Evolutionary conservation across 1,140 invertebrate species (phyloP).

Genomic region (Drosophila triauraria): DNA sequence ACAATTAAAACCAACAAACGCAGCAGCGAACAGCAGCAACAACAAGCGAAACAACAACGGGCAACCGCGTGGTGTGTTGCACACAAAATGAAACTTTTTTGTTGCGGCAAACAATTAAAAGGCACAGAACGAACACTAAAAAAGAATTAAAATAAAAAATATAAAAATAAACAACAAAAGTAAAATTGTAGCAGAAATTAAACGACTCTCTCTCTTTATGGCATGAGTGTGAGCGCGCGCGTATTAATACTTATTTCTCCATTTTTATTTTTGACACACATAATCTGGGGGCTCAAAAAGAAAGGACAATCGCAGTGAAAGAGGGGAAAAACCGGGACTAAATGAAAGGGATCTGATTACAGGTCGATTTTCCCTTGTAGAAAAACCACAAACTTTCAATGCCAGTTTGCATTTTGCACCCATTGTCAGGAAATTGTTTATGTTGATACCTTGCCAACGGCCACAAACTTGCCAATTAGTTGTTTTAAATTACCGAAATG

Average conservation of each 20-base stretch:
- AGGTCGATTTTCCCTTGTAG: not conserved
- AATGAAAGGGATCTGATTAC: constrained; percentile 20
- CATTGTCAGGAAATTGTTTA: not conserved
- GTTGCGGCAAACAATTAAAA: constrained; percentile 79
- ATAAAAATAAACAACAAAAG: constrained; percentile 45
- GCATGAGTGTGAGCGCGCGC: constrained; percentile 5
- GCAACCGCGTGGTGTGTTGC: constrained; percentile 35
- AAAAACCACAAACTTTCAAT: constrained; percentile 27
- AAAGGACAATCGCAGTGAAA: constrained; percentile 7
- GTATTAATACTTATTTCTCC: constrained; percentile 59
- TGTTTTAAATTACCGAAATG: constrained; percentile 36
- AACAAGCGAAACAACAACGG: constrained; percentile 37
- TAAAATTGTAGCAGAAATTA: constrained; percentile 63
- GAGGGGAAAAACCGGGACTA: not conserved
- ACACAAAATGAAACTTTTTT: constrained; percentile 82
- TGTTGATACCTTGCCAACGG: constrained; percentile 8
- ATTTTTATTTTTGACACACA: constrained; percentile 56
- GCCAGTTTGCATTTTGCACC: not conserved
- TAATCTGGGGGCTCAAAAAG: constrained; percentile 19
- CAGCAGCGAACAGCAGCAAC: constrained; percentile 53
- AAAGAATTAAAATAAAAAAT: constrained; percentile 73
- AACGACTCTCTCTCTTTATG: constrained; percentile 44
- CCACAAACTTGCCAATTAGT: constrained; percentile 22
- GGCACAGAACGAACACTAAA: constrained; percentile 65
- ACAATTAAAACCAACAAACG: constrained; percentile 82